Conservation (phyloP, 2,797 vertebrate genomes). For the Anguilla megastoma region DNA sequence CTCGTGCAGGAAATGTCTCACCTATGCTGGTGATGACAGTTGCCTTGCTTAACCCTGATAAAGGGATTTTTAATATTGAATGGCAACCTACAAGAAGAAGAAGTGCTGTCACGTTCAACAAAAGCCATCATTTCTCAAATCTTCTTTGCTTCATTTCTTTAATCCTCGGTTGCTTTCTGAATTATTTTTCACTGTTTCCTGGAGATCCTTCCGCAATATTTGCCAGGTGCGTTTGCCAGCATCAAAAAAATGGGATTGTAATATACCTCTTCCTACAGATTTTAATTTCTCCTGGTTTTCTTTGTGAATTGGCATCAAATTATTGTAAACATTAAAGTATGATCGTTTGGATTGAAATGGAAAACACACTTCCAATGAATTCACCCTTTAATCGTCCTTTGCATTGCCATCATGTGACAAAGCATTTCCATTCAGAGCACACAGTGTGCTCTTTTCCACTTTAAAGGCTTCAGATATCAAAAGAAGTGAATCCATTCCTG, state of each 20-base stretch:
- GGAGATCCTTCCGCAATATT: neutral
- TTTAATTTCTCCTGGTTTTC: neutral
- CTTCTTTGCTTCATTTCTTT: neutral
- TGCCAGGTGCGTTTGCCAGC: neutral
- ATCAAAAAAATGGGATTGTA: neutral
- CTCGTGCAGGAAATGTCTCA: neutral
- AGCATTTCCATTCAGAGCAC: neutral
- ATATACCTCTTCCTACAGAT: neutral
- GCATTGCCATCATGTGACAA: neutral
- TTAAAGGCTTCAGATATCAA: neutral
- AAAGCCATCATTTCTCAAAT: neutral
- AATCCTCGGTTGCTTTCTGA: neutral
- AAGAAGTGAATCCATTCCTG: neutral
- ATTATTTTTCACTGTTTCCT: neutral
- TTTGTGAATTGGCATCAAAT: neutral
- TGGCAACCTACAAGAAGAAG: neutral
- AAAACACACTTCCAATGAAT: neutral
- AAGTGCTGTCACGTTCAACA: neutral
- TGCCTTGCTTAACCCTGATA: neutral
- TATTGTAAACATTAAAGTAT: slow-evolving; percentile 1
- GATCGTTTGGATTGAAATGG: neutral
- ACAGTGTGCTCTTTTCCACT: neutral
- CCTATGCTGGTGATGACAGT: neutral
- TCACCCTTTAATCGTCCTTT: neutral
- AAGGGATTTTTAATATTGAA: neutral